phyloP scores from a whole-genome alignment of 2,888 invertebrate species.

The Mythimna vitellina region DNA sequence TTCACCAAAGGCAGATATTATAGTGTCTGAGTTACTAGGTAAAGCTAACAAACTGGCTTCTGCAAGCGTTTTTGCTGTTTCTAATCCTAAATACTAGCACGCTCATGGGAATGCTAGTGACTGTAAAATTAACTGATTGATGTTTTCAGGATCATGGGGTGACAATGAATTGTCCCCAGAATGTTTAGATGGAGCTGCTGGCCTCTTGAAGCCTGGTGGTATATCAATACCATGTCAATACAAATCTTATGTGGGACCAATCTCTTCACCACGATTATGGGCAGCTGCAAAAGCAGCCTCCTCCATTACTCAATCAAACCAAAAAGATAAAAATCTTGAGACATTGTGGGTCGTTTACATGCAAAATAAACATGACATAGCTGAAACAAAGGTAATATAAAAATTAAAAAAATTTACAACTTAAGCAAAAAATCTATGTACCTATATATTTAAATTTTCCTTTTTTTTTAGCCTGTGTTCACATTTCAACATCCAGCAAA shows the following conservation, averaged over 20 bases:
- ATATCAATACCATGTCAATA: conserved; percentile 97
- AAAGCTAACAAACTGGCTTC: conserved; percentile 33
- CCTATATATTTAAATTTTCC: background rate
- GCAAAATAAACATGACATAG: conserved; percentile 95
- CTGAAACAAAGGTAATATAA: conserved; percentile 90
- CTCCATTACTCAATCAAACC: conserved; percentile 66
- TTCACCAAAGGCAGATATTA: conserved; percentile 97
- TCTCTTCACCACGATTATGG: conserved; percentile 97
- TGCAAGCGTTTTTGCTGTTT: background rate
- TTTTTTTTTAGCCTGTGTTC: conserved; percentile 92
- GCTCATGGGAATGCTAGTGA: background rate
- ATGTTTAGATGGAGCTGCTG: conserved; percentile 98
- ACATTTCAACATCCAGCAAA: conserved; percentile 97
- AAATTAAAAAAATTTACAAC: background rate
- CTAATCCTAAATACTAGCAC: background rate
- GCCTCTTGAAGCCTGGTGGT: conserved; percentile 95
- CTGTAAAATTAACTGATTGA: background rate
- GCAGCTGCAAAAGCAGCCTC: conserved; percentile 92
- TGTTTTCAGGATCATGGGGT: conserved; percentile 95
- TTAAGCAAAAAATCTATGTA: background rate
- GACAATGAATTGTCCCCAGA: conserved; percentile 99
- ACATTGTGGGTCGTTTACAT: conserved; percentile 98
- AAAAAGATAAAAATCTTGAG: conserved; percentile 91
- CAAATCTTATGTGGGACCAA: conserved; percentile 97
- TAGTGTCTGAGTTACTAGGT: conserved; percentile 98